Conservation (phyloP, 2,888 invertebrate species). For the Pterostichus madidus region DNA sequence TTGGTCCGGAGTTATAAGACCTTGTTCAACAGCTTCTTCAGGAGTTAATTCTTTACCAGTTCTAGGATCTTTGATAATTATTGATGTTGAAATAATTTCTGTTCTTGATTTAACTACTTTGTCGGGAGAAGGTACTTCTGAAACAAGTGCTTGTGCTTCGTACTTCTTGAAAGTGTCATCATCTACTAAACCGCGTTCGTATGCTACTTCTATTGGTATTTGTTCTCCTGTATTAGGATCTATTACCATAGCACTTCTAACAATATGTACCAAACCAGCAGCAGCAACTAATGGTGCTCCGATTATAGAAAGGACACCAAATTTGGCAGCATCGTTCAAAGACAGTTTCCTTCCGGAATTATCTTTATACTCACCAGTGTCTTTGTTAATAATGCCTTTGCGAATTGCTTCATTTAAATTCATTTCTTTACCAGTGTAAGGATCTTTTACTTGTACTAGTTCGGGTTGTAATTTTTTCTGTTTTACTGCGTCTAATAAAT, state of each 20-base stretch:
- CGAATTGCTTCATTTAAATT: conserved; percentile 87
- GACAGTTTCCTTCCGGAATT: conserved; percentile 83
- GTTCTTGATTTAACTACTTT: conserved; percentile 66
- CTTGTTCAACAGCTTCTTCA: conserved; percentile 77
- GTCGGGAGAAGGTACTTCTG: conserved; percentile 73
- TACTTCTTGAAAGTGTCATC: conserved; percentile 79
- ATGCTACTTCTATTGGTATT: conserved; percentile 89
- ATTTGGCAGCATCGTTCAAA: conserved; percentile 86
- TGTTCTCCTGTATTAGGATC: conserved; percentile 91
- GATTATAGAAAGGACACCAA: conserved; percentile 87
- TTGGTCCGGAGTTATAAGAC: conserved; percentile 73
- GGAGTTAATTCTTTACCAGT: conserved; percentile 77
- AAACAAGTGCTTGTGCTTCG: conserved; percentile 76
- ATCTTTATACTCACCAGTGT: conserved; percentile 85
- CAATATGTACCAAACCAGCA: conserved; percentile 84
- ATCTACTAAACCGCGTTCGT: conserved; percentile 87
- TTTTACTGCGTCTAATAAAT: conserved; percentile 87
- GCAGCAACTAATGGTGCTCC: conserved; percentile 88
- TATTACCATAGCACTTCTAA: conserved; percentile 82
- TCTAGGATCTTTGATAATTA: conserved; percentile 74
- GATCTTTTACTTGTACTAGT: conserved; percentile 85
- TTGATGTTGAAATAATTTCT: conserved; percentile 66
- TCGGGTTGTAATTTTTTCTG: conserved; percentile 86
- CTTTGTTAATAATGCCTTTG: conserved; percentile 86
- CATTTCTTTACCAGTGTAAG: conserved; percentile 83